phyloP scores from a whole-genome alignment of 2,888 invertebrate species.

The Synergus laeviventris region DNA sequence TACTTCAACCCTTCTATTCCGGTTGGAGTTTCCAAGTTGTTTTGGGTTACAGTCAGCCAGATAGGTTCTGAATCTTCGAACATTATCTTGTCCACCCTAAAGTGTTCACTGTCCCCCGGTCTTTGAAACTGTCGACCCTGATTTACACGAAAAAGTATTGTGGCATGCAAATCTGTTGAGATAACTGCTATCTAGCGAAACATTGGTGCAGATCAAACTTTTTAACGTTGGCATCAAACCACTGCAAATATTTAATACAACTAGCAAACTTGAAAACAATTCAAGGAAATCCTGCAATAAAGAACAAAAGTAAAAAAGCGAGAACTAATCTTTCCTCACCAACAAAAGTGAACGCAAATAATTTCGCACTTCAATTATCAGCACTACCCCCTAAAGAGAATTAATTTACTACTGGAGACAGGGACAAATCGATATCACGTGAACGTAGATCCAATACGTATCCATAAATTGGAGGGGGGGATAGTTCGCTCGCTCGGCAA shows the following conservation, averaged over 20 bases:
- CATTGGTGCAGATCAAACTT: background rate
- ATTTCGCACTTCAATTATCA: slow-evolving; percentile 13
- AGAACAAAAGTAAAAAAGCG: too few relatives aligned
- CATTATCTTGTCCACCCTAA: slow-evolving; percentile 15
- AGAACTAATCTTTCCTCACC: background rate
- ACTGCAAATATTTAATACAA: too few relatives aligned
- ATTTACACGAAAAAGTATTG: background rate
- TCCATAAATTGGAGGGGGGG: slow-evolving; percentile 53
- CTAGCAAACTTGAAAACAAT: too few relatives aligned
- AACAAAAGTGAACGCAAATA: background rate
- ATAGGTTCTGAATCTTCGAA: slow-evolving; percentile 32
- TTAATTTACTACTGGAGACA: slow-evolving; percentile 41
- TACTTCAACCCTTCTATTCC: slow-evolving; percentile 13
- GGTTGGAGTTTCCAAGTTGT: slow-evolving; percentile 42
- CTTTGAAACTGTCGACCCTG: background rate
- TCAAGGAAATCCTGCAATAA: too few relatives aligned
- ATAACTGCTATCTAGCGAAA: background rate
- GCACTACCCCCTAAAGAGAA: slow-evolving; percentile 20
- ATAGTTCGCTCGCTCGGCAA: slow-evolving; percentile 41
- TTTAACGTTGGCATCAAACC: too few relatives aligned
- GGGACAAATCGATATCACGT: slow-evolving; percentile 53
- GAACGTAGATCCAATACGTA: slow-evolving; percentile 48
- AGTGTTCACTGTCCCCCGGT: slow-evolving; percentile 45
- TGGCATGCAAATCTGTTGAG: background rate
- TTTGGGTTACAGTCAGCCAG: slow-evolving; percentile 45